Evolutionary conservation across 2,888 invertebrate genomes (phyloP).

Genomic region (Drepanosiphum platanoidis): DNA sequence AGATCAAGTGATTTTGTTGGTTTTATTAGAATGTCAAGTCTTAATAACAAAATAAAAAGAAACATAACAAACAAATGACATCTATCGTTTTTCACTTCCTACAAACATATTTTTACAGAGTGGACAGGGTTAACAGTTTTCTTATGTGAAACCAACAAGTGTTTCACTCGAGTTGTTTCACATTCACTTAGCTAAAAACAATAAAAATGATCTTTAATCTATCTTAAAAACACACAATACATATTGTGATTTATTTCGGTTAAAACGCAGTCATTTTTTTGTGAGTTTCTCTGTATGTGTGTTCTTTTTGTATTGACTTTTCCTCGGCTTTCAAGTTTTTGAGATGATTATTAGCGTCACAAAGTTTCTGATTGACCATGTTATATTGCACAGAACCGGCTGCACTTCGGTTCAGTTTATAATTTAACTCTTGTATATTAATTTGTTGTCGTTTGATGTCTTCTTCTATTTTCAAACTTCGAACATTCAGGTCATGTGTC

Average conservation of each 20-base stretch:
- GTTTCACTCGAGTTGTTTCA: too few species aligned
- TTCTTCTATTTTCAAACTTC: slow-evolving; percentile 78
- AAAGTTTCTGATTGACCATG: slow-evolving; percentile 73
- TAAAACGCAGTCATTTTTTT: slow-evolving; percentile 82
- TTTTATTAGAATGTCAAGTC: too few species aligned
- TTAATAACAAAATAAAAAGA: too few species aligned
- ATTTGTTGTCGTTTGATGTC: slow-evolving; percentile 76
- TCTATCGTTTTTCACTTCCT: too few species aligned
- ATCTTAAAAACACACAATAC: background rate
- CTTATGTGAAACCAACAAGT: too few species aligned
- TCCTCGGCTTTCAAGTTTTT: slow-evolving; percentile 73
- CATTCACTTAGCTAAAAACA: too few species aligned
- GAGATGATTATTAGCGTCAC: slow-evolving; percentile 74
- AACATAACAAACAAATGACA: too few species aligned
- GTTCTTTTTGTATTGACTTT: slow-evolving; percentile 75
- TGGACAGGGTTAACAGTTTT: too few species aligned
- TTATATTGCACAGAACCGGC: slow-evolving; percentile 73
- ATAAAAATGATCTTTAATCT: too few species aligned
- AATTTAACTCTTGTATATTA: slow-evolving; percentile 75
- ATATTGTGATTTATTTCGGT: slow-evolving; percentile 63
- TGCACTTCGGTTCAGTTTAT: slow-evolving; percentile 74
- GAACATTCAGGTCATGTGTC: slow-evolving; percentile 77
- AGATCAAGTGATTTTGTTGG: too few species aligned
- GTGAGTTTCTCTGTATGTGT: slow-evolving; percentile 77
- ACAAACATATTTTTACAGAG: too few species aligned